Evolutionary conservation across 2,797 vertebrate genomes (phyloP).

Genomic region (Lophotriccus pileatus): DNA sequence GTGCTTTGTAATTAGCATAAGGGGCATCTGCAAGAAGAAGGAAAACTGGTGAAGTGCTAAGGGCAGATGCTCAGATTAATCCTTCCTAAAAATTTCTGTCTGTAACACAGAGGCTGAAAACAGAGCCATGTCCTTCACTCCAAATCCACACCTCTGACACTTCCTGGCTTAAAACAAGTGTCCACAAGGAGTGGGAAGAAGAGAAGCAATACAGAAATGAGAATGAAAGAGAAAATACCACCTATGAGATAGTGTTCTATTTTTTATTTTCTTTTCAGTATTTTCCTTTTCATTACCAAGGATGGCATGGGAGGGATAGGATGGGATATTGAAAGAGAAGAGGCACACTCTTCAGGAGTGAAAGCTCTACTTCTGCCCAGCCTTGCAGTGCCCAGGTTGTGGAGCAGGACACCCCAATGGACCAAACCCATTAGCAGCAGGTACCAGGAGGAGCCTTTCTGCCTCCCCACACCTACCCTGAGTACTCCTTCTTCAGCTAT

Average conservation of each 20-base stretch:
- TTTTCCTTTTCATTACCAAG: not conserved
- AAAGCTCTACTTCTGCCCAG: not conserved
- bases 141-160: not conserved
- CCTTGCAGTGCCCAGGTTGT: not conserved
- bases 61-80: not conserved
- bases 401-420: not conserved
- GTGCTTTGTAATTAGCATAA: not conserved
- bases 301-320: no score
- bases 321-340: not conserved
- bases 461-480: fast-evolving
- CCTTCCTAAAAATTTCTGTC: not conserved
- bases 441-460: not conserved
- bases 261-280: not conserved
- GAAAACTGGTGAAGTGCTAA: not conserved
- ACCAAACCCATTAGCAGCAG: not conserved
- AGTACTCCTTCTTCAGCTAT: not conserved
- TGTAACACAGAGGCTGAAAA: not conserved
- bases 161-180: not conserved
- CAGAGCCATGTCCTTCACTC: not conserved
- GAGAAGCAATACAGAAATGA: not conserved
- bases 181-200: not conserved
- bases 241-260: not conserved
- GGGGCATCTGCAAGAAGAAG: not conserved
- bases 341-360: not conserved
- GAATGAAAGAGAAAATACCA: not conserved